Conservation (phyloP, 2,888 invertebrate genomes). For the Tolmerus cingulatus region DNA sequence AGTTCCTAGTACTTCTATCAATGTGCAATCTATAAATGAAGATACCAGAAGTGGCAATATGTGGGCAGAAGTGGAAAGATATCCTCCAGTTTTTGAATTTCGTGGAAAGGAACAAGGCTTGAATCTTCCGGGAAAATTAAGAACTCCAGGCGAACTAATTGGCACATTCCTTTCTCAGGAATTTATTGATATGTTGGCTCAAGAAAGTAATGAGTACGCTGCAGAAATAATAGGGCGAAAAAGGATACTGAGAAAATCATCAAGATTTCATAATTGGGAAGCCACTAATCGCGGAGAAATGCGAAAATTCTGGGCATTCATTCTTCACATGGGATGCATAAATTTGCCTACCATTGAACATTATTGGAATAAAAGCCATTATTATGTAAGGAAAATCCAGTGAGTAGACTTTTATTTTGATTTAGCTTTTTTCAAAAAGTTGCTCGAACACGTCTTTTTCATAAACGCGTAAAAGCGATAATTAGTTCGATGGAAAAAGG, state of each 20-base stretch:
- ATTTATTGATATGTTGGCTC: conserved; percentile 29
- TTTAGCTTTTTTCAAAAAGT: no score
- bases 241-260: not conserved
- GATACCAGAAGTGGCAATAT: conserved; percentile 21
- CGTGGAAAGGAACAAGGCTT: conserved; percentile 5
- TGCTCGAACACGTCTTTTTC: no score
- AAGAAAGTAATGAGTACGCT: conserved; percentile 21
- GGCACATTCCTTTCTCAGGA: not conserved
- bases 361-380: conserved; percentile 31
- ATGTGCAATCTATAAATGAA: conserved; percentile 21
- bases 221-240: conserved; percentile 1
- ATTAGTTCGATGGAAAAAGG: no score
- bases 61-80: conserved; percentile 17
- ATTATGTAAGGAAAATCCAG: no score
- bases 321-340: conserved; percentile 33
- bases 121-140: conserved; percentile 21
- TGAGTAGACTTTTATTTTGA: no score
- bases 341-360: conserved; percentile 17
- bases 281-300: conserved; percentile 23
- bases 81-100: conserved; percentile 27
- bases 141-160: conserved; percentile 24
- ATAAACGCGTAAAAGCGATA: no score
- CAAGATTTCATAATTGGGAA: not conserved
- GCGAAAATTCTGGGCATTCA: conserved; percentile 29
- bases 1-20: not conserved